Base-by-base conservation (phyloP, 2,888 invertebrate species). In the Parochlus steinenii region DNA sequence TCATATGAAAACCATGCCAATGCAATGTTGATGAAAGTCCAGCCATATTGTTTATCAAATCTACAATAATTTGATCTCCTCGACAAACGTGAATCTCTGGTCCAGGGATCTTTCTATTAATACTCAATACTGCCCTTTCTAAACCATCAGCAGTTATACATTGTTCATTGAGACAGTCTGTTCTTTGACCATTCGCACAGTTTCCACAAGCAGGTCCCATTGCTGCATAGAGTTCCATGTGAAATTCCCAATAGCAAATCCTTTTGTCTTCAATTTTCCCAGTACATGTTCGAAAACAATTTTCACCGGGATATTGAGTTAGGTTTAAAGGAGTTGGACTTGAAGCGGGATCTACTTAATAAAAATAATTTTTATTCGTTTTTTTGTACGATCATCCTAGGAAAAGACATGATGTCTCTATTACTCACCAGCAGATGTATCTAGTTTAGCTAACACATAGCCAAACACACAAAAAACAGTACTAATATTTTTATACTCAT, bases 1-100 rank as follows among this genome's bases (percentile, higher is more conserved):
- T 55, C 57, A 81, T 80, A 48, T 81, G 80, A 46, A 78, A 72
- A 0, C 89, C 89, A 48, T 89, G 89, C 86, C 87, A 89, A 51
- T 89, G 90, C 16, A 90, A 70, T 1, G 78, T 71, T 0, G 82
- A 79, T 3, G 74, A 74, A 48, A 82, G 78, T 0, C 76, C 74
- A 49, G 69, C 67, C 51, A 87, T 58, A 33, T 67, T 63, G 50
- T 89, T 89, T 35, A 69, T 66, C 7, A 86, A 75, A 48, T 85
- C 82, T 1, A 86, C 80, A 19, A 80, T 67, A 3, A 87, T 59
- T 19, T 68, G 65, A 52, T 89, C 89, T 12, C 78, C 73, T 48
- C 74, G 65, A 51, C 87, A 87, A 6, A 85, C 82, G 78, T 83
- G 58, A 28, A 66, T 61, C 6, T 54, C 39, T 0, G 65, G 65